Percentiles rank a stretch among this genome's conserved stretches.
Evolutionary conservation across 2,797 vertebrate genomes (phyloP).

Genomic region (Buphagus erythrorhynchus): DNA sequence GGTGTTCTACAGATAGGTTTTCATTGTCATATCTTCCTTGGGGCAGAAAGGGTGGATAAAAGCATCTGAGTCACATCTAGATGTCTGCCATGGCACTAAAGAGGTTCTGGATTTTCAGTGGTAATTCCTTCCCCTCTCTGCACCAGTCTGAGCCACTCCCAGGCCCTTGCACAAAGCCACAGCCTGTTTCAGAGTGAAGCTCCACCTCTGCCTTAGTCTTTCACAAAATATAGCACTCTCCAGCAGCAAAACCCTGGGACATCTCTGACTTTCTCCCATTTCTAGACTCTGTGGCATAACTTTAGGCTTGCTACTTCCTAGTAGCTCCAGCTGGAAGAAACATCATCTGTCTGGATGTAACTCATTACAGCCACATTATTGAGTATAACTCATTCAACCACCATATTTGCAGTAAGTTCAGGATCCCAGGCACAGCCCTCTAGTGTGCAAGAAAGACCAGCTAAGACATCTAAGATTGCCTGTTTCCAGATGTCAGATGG

Average conservation of each 20-base stretch:
- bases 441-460: background rate
- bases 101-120: background rate
- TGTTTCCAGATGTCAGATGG: background rate
- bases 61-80: background rate
- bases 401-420: background rate
- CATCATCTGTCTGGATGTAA: background rate
- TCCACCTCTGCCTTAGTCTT: background rate
- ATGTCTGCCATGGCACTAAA: background rate
- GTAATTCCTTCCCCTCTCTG: background rate
- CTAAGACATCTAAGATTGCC: background rate
- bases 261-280: background rate
- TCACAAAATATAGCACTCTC: background rate
- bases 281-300: background rate
- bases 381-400: background rate
- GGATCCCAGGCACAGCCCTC: background rate
- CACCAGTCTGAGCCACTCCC: rapidly evolving
- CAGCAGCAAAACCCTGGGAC: background rate
- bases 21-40: background rate
- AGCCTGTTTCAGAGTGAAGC: background rate
- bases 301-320: background rate
- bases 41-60: background rate
- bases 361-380: background rate
- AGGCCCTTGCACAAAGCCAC: background rate
- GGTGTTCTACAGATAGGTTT: background rate
- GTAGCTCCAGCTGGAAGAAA: background rate